Base-by-base conservation (phyloP, 2,797 vertebrate genomes). In the Sebastes paucispinis region DNA sequence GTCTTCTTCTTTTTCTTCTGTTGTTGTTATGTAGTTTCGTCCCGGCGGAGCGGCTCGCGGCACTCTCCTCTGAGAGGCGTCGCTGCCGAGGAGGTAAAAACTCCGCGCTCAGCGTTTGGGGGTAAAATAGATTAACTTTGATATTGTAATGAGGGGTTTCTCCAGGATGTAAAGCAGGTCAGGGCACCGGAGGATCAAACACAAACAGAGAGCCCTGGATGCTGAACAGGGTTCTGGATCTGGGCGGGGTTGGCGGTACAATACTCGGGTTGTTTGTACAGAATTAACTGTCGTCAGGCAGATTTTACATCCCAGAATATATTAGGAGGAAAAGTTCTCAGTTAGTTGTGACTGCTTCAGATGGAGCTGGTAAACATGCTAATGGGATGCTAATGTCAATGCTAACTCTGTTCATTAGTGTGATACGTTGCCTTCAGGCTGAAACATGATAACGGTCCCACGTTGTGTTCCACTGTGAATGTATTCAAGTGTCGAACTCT, bases 81-180 rank as follows among this genome's bases (percentile, higher is more conserved):
- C 73, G 70, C 52, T 13, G 24, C 57, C 6, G 66, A 50, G 5
- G 75, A 75, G 79, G 39, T n/a, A 43, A 76, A 73, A 76, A 68
- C 69, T 76, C 54, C 6, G 5, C 79, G 31, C 69, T 79, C 63
- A 31, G 74, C 34, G 73, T 79, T 85, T 74, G 73, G 25, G 81
- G 77, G 73, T 77, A 79, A 87, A 88, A 84, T 6, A 85, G 79
- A 88, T 84, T 6, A 84, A 81, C 87, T 90, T 91, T 90, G 87
- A 91, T 90, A 86, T 90, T 86, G 20, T 87, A 89, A 91, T 90
- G 84, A 88, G 83, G 81, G 50, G 64, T 60, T 85, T 88, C 77
- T 39, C 69, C 39, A 7, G 50, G 83, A 89, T 83, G 8, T 77
- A 80, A 91, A 91, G 86, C 84, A 76, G 90, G 87, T 86, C 88